Percentiles rank a stretch among this genome's conserved stretches.
These are phyloP conservation scores for Ophion obscuratus DNA, from an alignment of 2,888 invertebrate genomes.

Conservation along the genomic window DNA sequence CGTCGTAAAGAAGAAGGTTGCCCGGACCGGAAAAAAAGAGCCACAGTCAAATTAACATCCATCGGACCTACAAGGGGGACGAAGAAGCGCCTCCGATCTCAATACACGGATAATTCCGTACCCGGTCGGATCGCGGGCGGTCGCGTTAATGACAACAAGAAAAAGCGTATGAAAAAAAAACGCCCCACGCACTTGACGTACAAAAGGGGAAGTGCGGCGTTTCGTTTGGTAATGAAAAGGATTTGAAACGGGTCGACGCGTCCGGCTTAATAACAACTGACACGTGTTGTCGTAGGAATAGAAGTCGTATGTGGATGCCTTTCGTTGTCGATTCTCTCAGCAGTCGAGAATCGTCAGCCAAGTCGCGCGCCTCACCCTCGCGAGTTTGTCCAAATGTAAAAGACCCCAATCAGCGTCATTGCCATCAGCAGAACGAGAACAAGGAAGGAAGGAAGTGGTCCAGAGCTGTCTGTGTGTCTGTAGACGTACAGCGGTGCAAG, in stretches of 20 bases:
- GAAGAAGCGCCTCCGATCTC: conserved; percentile 38
- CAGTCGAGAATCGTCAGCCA: conserved; percentile 12
- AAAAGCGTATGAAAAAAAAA: conserved; percentile 51
- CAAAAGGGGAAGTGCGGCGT: conserved; percentile 67
- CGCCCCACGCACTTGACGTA: conserved; percentile 44
- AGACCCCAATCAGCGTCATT: conserved; percentile 35
- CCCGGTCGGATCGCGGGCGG: conserved; percentile 56
- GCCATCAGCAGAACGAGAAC: conserved; percentile 1
- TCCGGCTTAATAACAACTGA: conserved; percentile 61
- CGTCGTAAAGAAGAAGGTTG: conserved; percentile 44
- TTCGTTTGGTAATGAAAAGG: conserved; percentile 73
- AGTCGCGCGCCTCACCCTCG: conserved; percentile 1
- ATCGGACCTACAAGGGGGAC: conserved; percentile 35
- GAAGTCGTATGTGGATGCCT: not conserved
- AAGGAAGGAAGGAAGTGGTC: conserved; percentile 27
- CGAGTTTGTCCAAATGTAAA: conserved; percentile 15
- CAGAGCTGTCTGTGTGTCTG: not conserved
- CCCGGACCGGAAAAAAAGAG: conserved; percentile 1
- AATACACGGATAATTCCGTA: not conserved
- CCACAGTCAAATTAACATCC: conserved; percentile 60
- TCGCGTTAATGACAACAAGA: conserved; percentile 46
- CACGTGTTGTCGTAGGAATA: conserved; percentile 62
- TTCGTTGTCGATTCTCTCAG: conserved; percentile 10
- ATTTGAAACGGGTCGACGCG: conserved; percentile 63
- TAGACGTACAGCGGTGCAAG: not conserved